Base-by-base conservation (phyloP, 2,797 vertebrate species). In the Xerus rutilus region DNA sequence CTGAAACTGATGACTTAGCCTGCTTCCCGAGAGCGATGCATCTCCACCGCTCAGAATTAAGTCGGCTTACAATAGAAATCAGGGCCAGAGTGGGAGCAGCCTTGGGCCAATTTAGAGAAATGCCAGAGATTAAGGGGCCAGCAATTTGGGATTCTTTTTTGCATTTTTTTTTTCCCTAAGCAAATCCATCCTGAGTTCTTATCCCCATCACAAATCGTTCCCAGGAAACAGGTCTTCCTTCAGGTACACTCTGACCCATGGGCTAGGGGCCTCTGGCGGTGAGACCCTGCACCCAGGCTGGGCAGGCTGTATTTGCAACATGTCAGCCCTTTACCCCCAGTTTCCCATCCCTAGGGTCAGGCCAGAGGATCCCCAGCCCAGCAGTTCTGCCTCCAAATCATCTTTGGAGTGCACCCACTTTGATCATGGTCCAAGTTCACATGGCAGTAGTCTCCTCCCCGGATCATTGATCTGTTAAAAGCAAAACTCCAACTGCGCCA, bases 301-400 rank as follows among this genome's bases (percentile, higher is more conserved):
- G 73, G 13, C 49, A 88, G 35, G 30, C 21, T 11, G 14, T 28
- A 35, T 23, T 17, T 11, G 67, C 0, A 30, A n/a, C 32, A 57
- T 20, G 23, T 64, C n/a, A 21, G n/a, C 30, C 32, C 47, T 52
- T 92, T 14, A 3, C 5, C 20, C 59, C 15, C 30, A 12, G 4
- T 30, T 62, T 13, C 43, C 25, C 83, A 52, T 1, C 1, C 20
- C 7, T 6, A 11, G 57, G 21, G 18, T 12, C 49, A 21, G 25
- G n/a, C 5, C 0, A 0, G n/a, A 52, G 32, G 72, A 3, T 57
- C 76, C 3, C 8, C 32, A 30, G 32, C 1, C 57, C 25, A 30
- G 43, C 59, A 21, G 5, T 11, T 47, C 49, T 59, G 73, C 47
- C 30, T 52, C 64, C 59, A 32, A 32, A 47, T 18, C 10, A 17